phyloP scores from a whole-genome alignment of 2,113 vertebrate genomes.

The Pterophyllum scalare region DNA sequence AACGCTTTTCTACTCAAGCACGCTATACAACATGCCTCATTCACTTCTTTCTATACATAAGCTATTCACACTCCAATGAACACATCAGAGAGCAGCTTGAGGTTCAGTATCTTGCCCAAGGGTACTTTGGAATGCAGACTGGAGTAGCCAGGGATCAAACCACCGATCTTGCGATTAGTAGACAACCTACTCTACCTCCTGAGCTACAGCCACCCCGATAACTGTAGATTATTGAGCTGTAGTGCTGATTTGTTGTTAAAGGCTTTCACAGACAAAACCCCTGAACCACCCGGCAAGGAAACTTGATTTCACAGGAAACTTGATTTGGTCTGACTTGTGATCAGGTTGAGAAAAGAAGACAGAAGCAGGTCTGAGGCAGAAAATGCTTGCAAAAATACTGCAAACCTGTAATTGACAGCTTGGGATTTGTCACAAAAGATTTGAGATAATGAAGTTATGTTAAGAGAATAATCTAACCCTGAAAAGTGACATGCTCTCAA shows the following conservation, averaged over 20 bases:
- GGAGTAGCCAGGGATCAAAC: too few relatives aligned
- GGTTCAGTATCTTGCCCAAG: too few relatives aligned
- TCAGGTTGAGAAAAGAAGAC: neutral
- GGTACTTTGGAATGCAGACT: too few relatives aligned
- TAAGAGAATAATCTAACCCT: constrained; percentile 1
- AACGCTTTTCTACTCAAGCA: too few relatives aligned
- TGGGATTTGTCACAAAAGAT: neutral
- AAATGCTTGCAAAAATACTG: neutral
- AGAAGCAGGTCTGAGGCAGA: neutral
- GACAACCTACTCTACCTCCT: too few relatives aligned
- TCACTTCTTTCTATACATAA: too few relatives aligned
- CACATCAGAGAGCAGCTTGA: too few relatives aligned
- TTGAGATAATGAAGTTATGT: neutral
- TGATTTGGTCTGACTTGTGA: neutral
- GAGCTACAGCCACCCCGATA: neutral
- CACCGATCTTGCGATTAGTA: too few relatives aligned
- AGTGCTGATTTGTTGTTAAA: neutral
- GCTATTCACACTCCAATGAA: too few relatives aligned
- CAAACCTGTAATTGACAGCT: neutral
- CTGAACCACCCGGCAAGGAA: neutral
- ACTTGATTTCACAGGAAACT: neutral
- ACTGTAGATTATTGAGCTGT: neutral
- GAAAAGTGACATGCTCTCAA: neutral
- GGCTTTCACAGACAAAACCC: neutral
- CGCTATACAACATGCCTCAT: too few relatives aligned